A percentile compares a stretch with the other conserved stretches of the same genome.
Conservation (phyloP, 2,797 vertebrate genomes). For the Melanotaenia pygmaea region DNA sequence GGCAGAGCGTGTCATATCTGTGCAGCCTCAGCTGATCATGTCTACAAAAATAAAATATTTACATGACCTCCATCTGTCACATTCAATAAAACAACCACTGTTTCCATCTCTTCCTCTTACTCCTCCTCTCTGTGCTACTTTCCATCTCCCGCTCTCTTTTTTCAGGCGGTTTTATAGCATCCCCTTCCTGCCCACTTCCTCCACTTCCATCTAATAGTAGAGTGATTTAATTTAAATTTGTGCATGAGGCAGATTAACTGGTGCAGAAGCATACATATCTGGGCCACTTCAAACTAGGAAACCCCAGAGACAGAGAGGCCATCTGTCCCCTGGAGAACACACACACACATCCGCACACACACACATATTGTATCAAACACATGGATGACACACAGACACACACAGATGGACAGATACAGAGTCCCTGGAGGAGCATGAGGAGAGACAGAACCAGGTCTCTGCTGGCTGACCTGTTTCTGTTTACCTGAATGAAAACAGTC, state of each 20-base stretch:
- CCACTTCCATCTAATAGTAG: background rate
- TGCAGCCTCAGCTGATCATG: background rate
- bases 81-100: conserved; percentile 29
- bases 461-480: conserved; percentile 54
- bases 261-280: conserved; percentile 58
- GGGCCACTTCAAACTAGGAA: conserved; percentile 46
- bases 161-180: conserved; percentile 34
- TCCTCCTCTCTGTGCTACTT: background rate
- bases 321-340: conserved; percentile 52
- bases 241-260: conserved; percentile 54
- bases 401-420: conserved; percentile 25
- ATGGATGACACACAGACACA: conserved; percentile 5
- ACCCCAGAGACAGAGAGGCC: conserved; percentile 47
- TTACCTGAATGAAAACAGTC: conserved; percentile 38
- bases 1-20: too few species aligned
- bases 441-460: conserved; percentile 25
- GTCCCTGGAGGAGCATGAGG: conserved; percentile 1
- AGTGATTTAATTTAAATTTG: conserved; percentile 31
- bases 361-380: conserved; percentile 1
- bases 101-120: conserved; percentile 12
- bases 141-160: conserved; percentile 1
- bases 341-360: background rate
- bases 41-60: conserved; percentile 30
- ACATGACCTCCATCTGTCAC: conserved; percentile 63
- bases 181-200: background rate